Percentiles rank a stretch among this genome's conserved stretches.
Conservation (phyloP, 2,888 invertebrate genomes). For the Latheticus oryzae region DNA sequence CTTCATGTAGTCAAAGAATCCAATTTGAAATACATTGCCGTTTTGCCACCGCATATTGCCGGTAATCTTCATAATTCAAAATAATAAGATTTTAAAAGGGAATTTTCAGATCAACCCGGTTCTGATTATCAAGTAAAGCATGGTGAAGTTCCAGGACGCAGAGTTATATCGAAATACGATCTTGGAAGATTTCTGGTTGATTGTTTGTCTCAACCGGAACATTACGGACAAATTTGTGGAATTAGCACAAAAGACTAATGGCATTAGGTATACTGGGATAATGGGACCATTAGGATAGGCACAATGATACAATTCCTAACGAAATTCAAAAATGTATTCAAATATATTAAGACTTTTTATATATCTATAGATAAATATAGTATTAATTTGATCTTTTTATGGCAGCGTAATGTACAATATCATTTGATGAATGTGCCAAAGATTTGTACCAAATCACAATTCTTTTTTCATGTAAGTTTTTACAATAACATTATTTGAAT, state of each 20-base stretch:
- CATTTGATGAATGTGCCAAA: conserved; percentile 17
- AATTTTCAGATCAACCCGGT: conserved; percentile 75
- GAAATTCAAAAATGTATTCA: conserved; percentile 25
- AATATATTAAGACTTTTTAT: conserved; percentile 4
- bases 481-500: conserved; percentile 8
- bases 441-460: conserved; percentile 30
- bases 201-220: conserved; percentile 75
- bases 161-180: conserved; percentile 78
- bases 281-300: conserved; percentile 24
- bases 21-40: conserved; percentile 78
- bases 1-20: conserved; percentile 75
- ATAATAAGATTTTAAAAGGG: no score
- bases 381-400: conserved; percentile 28
- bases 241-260: conserved; percentile 66
- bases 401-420: conserved; percentile 7
- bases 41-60: conserved; percentile 85
- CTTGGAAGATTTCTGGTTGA: conserved; percentile 83
- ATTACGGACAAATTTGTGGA: conserved; percentile 75
- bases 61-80: conserved; percentile 62
- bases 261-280: conserved; percentile 2
- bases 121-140: conserved; percentile 72
- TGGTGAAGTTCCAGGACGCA: conserved; percentile 73
- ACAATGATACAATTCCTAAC: conserved; percentile 10
- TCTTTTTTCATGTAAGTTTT: conserved; percentile 51
- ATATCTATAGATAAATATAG: not conserved